Percentiles rank a stretch among this genome's conserved stretches.
phyloP scores from a whole-genome alignment of 2,797 vertebrate species.

The Botia almorhae region DNA sequence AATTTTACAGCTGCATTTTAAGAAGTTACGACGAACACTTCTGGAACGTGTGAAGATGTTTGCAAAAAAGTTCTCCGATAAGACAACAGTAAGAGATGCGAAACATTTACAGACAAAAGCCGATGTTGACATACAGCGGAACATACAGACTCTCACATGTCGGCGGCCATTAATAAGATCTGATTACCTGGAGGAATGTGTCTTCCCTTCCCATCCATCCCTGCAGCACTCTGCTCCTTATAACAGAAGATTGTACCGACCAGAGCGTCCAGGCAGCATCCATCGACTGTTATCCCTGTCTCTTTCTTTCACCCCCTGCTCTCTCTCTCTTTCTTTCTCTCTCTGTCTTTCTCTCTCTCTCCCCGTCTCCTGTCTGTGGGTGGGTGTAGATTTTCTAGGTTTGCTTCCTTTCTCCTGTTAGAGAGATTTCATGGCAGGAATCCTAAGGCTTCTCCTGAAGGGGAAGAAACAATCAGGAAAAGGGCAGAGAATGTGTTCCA shows the following conservation, averaged over 20 bases:
- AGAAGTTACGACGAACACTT: background rate
- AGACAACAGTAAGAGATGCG: background rate
- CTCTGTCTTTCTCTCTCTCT: constrained; percentile 36
- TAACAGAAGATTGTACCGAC: constrained; percentile 72
- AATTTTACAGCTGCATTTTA: background rate
- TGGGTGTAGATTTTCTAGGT: constrained; percentile 63
- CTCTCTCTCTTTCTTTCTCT: constrained; percentile 26
- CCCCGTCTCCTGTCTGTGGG: constrained; percentile 56
- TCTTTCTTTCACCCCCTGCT: constrained; percentile 51
- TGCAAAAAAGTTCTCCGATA: constrained; percentile 6
- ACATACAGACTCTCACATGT: constrained; percentile 15
- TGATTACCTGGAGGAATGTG: constrained; percentile 80
- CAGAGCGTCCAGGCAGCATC: constrained; percentile 76
- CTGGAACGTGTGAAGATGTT: background rate
- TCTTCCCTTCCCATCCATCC: constrained; percentile 81
- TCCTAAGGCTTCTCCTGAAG: constrained; percentile 63
- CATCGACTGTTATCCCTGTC: constrained; percentile 76
- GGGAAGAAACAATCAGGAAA: constrained; percentile 36
- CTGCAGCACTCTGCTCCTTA: constrained; percentile 64
- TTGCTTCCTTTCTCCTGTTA: constrained; percentile 68
- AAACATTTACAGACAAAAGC: background rate
- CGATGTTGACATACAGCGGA: background rate
- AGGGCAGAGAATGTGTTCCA: constrained; percentile 6
- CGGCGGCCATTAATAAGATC: constrained; percentile 41
- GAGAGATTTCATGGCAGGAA: constrained; percentile 71